Evolutionary conservation across 35 echinoderm and acorn worm species (phyloP), one percentile per base, ranked within the genome.

Genomic region (Ptychodera flava): DNA sequence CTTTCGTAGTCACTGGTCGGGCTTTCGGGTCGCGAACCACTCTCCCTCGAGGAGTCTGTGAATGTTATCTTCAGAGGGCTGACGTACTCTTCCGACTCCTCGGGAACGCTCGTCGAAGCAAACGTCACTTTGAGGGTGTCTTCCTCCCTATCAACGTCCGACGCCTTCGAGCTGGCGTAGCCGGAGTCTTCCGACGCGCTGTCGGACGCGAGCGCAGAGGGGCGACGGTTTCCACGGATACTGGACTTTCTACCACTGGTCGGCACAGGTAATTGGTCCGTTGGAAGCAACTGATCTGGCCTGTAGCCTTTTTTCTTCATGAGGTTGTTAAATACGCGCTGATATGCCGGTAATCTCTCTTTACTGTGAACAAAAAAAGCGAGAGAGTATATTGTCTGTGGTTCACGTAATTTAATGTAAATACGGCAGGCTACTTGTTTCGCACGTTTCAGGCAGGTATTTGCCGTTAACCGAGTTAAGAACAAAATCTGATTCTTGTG

Each of bases 11-110:
- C 64, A 83, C 33, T 80, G 31, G 78, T 81, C 28, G 82, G 82
- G 29, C 82, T 83, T 14, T 37, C 82, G 30, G 34, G 22, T 53
- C 85, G 28, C 35, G 52, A 2, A 34, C 31, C 29, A 52, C 35
- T 32, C 32, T 79, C 76, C 30, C 53, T 33, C 85, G 78, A n/a
- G 38, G 79, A 28, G 81, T 76, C 36, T 37, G 29, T 31, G 29
- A 36, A 45, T 15, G 84, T 36, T 0, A 97, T 88, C 34, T 88
- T 79, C 77, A 85, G 75, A 30, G 94, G 91, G 86, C 94, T 97
- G 14, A 97, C 80, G 35, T 97, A 97, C 30, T 97, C 91, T 76
- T 90, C 45, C 22, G 91, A 81, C 89, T 93, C 35, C n/a, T 34
- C 1, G 32, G 37, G 1, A 36, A 77, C 64, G 15, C 38, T 75